Conservation (phyloP, 35 echinoderm and acorn worm genomes). For the Apostichopus japonicus region DNA sequence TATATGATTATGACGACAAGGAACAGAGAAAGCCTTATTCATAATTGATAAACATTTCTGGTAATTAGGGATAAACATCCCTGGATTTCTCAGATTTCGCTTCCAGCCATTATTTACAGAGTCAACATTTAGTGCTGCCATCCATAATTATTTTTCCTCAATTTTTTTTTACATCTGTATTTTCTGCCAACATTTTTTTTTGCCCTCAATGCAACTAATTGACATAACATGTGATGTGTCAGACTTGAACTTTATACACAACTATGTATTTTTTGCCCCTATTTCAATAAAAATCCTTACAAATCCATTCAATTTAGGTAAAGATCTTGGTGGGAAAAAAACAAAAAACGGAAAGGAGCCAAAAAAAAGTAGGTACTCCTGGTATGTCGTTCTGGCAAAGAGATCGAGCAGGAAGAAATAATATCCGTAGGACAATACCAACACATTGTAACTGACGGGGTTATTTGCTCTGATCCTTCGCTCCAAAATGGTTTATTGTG, state of each 20-base stretch:
- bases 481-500: background rate
- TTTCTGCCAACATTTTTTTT: background rate
- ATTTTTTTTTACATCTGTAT: too few species aligned
- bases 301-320: background rate
- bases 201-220: background rate
- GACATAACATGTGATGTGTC: background rate
- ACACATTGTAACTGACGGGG: background rate
- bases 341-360: background rate
- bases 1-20: too few species aligned
- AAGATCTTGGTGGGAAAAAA: background rate
- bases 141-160: too few species aligned
- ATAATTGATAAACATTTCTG: too few species aligned
- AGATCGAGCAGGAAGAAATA: background rate
- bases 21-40: too few species aligned
- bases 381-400: background rate
- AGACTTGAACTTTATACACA: background rate
- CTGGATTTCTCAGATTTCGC: too few species aligned
- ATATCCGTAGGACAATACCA: constrained; percentile 18
- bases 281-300: background rate
- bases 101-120: too few species aligned
- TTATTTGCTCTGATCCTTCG: constrained; percentile 4
- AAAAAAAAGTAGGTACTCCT: too few species aligned
- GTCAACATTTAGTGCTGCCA: too few species aligned
- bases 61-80: too few species aligned
- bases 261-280: background rate